A percentile compares a stretch with the other conserved stretches of the same genome.
phyloP scores from a whole-genome alignment of 2,888 invertebrate species.

The Drosophila nigricruria region DNA sequence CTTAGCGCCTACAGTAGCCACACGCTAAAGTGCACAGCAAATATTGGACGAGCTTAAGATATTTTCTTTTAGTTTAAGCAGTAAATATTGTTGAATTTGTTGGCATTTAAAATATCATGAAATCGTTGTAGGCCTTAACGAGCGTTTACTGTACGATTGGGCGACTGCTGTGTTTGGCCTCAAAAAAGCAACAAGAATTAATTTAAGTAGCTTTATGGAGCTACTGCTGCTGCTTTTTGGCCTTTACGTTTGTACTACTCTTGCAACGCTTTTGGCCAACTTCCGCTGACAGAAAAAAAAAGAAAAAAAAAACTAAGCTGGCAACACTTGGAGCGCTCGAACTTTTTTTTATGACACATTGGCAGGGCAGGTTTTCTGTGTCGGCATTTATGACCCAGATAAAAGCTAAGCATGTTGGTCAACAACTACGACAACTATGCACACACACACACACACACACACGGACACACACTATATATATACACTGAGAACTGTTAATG shows the following conservation, averaged over 20 bases:
- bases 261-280: slow-evolving; percentile 67
- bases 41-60: not conserved
- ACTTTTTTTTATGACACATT: slow-evolving; percentile 64
- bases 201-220: slow-evolving; percentile 61
- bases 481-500: slow-evolving; percentile 70
- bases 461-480: not conserved
- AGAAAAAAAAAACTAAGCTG: slow-evolving; percentile 17
- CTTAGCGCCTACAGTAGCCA: slow-evolving; percentile 9
- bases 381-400: slow-evolving; percentile 77
- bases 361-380: slow-evolving; percentile 52
- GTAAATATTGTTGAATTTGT: not conserved
- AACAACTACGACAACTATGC: slow-evolving; percentile 48
- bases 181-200: slow-evolving; percentile 48
- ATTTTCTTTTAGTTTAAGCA: not conserved
- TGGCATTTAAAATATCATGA: not conserved
- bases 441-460: slow-evolving; percentile 14
- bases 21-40: slow-evolving; percentile 12
- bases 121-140: not conserved
- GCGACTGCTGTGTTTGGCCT: slow-evolving; percentile 31
- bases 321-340: slow-evolving; percentile 31
- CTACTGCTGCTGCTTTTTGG: slow-evolving; percentile 16
- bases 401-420: slow-evolving; percentile 73
- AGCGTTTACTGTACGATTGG: slow-evolving; percentile 27
- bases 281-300: slow-evolving; percentile 60
- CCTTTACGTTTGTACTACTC: slow-evolving; percentile 21